Evolutionary conservation across 2,113 vertebrate species (phyloP), one percentile per base, ranked within the genome.

Genomic region (Ameiurus melas): DNA sequence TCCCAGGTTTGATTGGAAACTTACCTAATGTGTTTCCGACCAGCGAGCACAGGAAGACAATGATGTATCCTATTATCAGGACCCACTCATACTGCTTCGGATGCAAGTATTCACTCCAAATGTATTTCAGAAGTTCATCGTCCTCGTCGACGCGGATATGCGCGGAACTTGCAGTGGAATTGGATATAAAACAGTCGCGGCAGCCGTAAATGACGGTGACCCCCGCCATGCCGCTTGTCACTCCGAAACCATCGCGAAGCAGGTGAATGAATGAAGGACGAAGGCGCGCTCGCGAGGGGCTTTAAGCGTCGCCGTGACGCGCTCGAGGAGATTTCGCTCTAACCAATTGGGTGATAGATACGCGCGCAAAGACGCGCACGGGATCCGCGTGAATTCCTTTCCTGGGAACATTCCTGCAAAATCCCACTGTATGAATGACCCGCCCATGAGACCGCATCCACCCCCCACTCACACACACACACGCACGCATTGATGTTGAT

Each of bases 11-110:
- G 7, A 43, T 71, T 87, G 68, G 5, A 47, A 88, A 97, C 97
- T 97, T 94, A 99, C 98, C 98, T 77, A 99, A 94, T 43, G 98
- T 95, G 90, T 99, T 99, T 90, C 98, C 98, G 19, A 98, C 90
- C 73, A 99, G 96, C 70, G 98, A 98, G 53, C 98, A 96, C 73
- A 98, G 94, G 92, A 99, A 99, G 1, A 99, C 98, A 39, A 98
- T 90, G 85, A 99, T 97, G 92, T 99, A 99, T 78, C 96, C 98
- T 22, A 95, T 96, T 58, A 99, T 99, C 55, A 99, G 95, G 36
- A 97, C 97, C 98, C 98, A 99, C 92, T 99, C 98, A 55, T 99
- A 99, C 90, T 98, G 96, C 85, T 98, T 98, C 3, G 98, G 98
- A 88, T 97, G 97, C 25, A 99, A 93, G 92, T 99, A 99, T 88